Percentiles rank a stretch among this genome's conserved stretches.
Evolutionary conservation across 2,797 vertebrate genomes (phyloP).

Genomic region (Xenopus petersii): DNA sequence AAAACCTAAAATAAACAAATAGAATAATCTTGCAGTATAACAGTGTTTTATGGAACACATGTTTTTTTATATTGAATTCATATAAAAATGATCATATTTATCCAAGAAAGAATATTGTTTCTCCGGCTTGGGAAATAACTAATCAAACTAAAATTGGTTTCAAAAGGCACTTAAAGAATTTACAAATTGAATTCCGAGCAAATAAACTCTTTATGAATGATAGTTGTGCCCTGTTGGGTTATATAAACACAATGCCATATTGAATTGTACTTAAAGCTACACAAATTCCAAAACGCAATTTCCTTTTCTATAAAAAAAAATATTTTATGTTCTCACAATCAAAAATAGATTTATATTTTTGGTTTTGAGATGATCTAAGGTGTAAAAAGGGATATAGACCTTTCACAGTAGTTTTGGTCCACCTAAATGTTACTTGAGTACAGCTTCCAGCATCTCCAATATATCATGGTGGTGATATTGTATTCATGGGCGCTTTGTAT

Average conservation of each 20-base stretch:
- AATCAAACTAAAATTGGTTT: slow-evolving; percentile 4
- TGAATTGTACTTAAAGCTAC: not conserved
- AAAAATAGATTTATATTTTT: too few species aligned
- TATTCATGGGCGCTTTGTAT: too few species aligned
- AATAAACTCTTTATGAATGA: slow-evolving; percentile 11
- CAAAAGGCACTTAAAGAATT: not conserved
- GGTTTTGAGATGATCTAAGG: too few species aligned
- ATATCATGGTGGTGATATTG: too few species aligned
- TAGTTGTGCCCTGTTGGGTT: not conserved
- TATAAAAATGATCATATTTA: slow-evolving; percentile 14
- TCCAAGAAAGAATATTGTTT: slow-evolving; percentile 8
- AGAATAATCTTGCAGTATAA: slow-evolving; percentile 24
- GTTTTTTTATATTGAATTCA: slow-evolving; percentile 19
- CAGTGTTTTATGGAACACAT: slow-evolving; percentile 17
- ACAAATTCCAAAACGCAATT: too few species aligned
- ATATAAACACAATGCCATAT: not conserved
- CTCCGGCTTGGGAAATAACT: slow-evolving; percentile 12
- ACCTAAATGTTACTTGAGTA: too few species aligned
- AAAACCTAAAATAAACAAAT: slow-evolving; percentile 50
- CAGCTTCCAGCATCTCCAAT: too few species aligned
- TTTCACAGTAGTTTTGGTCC: too few species aligned
- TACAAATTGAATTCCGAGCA: slow-evolving; percentile 10
- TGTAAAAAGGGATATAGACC: too few species aligned
- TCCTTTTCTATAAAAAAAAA: too few species aligned
- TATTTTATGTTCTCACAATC: too few species aligned